Conservation (phyloP, 2,797 vertebrate genomes). For the Amazonetta brasiliensis region DNA sequence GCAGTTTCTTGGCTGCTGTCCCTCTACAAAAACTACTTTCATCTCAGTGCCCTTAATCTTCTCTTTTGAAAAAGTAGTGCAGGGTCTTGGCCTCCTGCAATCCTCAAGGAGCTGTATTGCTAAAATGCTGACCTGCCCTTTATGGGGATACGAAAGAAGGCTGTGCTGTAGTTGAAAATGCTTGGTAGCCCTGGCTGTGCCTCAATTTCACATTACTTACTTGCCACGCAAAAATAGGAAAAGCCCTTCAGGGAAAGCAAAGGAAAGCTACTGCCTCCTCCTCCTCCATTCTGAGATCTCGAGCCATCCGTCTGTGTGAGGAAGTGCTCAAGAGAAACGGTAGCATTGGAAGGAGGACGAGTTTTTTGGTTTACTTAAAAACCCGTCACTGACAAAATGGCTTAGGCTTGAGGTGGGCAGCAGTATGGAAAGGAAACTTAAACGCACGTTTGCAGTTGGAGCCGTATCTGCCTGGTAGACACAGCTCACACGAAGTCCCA, state of each 20-base stretch:
- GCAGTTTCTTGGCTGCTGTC: background rate
- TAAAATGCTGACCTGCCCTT: background rate
- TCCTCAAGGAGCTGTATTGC: fast-evolving
- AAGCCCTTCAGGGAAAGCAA: background rate
- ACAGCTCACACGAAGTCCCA: conserved; percentile 89
- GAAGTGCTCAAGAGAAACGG: fast-evolving
- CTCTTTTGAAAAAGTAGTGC: background rate
- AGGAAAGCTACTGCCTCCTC: fast-evolving
- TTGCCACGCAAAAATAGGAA: fast-evolving
- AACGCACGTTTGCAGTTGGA: conserved; percentile 83
- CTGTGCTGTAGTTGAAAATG: background rate
- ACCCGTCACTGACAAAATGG: background rate
- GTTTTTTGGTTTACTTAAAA: background rate
- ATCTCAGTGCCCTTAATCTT: background rate
- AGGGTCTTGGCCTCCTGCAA: background rate
- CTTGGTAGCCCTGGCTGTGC: background rate
- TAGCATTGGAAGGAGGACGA: background rate
- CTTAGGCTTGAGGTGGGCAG: fast-evolving
- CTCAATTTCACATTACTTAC: background rate
- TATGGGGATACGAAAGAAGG: background rate
- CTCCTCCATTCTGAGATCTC: background rate
- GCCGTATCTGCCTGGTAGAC: conserved; percentile 84
- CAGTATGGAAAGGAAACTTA: fast-evolving
- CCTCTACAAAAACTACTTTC: background rate
- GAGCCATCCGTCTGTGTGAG: fast-evolving